phyloP scores from a whole-genome alignment of 2,113 vertebrate species.

The Festucalex cinctus region DNA sequence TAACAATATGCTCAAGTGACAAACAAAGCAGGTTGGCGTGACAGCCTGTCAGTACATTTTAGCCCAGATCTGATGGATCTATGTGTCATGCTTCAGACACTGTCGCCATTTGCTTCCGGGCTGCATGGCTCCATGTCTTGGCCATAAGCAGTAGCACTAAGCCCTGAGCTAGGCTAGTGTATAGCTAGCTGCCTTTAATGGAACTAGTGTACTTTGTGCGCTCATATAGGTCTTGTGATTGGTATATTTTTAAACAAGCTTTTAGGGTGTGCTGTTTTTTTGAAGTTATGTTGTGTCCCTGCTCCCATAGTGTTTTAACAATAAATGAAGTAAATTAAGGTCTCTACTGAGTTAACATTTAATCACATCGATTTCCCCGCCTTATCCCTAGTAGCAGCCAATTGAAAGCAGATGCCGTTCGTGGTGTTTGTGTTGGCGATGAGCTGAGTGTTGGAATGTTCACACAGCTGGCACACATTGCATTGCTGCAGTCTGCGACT shows the following conservation, averaged over 20 bases:
- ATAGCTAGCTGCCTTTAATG: conserved; percentile 25
- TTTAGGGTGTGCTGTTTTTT: conserved; percentile 16
- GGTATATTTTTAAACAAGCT: conserved; percentile 14
- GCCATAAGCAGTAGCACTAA: conserved; percentile 40
- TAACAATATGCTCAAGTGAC: conserved; percentile 4
- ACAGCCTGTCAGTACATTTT: conserved; percentile 48
- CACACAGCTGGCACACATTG: conserved; percentile 20
- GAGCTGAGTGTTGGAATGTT: conserved; percentile 21
- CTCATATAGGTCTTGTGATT: conserved; percentile 19
- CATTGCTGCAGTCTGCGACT: conserved; percentile 22
- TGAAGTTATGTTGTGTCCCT: conserved; percentile 13
- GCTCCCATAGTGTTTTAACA: conserved; percentile 5
- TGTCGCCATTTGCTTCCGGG: conserved; percentile 65
- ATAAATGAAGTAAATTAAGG: conserved; percentile 15
- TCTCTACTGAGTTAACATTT: conserved; percentile 23
- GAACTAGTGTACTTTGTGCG: not conserved
- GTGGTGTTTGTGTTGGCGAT: conserved; percentile 39
- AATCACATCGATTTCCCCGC: conserved; percentile 22
- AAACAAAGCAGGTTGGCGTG: conserved; percentile 9
- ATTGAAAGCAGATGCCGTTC: conserved; percentile 50
- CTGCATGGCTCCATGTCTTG: conserved; percentile 60
- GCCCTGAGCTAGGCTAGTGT: conserved; percentile 30
- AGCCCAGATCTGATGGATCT: conserved; percentile 65
- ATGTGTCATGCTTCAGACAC: conserved; percentile 60
- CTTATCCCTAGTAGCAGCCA: conserved; percentile 19